Evolutionary conservation across 2,113 vertebrate genomes (phyloP).

Genomic region (Myanophis thanlyinensis): DNA sequence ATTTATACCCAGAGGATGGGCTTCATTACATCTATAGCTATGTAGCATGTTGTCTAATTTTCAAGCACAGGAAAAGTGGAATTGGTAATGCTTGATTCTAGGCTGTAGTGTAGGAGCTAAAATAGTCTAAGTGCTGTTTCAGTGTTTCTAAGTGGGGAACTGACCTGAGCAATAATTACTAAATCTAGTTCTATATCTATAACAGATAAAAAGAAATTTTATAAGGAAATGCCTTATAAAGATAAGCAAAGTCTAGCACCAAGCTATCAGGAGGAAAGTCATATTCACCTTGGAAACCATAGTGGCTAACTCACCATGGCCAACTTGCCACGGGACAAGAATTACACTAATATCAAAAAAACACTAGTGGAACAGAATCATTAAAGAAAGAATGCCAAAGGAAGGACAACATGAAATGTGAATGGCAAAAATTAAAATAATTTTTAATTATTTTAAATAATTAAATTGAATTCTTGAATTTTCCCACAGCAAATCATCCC

Average conservation of each 20-base stretch:
- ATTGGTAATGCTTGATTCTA: not conserved
- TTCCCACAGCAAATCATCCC: not conserved
- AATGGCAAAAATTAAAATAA: not conserved
- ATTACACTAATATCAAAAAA: not conserved
- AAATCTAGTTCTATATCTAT: not conserved
- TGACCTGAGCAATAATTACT: not conserved
- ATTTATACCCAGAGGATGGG: not conserved
- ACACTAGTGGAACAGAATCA: not conserved
- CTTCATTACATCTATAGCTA: not conserved
- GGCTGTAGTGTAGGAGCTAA: not conserved
- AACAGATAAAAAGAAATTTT: not conserved
- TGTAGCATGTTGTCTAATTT: not conserved
- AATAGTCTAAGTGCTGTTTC: not conserved
- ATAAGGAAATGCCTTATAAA: not conserved
- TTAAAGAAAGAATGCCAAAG: not conserved
- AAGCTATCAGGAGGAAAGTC: not conserved
- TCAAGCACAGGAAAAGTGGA: not conserved
- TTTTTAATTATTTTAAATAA: not conserved
- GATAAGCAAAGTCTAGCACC: not conserved
- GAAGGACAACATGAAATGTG: not conserved
- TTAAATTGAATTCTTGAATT: not conserved
- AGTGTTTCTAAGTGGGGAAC: not conserved
- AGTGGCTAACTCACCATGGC: not conserved
- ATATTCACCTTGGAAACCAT: not conserved
- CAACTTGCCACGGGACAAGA: not conserved